Evolutionary conservation across 2,888 invertebrate genomes (phyloP), one percentile per base, ranked within the genome.

Genomic region (Limnephilus auricula): DNA sequence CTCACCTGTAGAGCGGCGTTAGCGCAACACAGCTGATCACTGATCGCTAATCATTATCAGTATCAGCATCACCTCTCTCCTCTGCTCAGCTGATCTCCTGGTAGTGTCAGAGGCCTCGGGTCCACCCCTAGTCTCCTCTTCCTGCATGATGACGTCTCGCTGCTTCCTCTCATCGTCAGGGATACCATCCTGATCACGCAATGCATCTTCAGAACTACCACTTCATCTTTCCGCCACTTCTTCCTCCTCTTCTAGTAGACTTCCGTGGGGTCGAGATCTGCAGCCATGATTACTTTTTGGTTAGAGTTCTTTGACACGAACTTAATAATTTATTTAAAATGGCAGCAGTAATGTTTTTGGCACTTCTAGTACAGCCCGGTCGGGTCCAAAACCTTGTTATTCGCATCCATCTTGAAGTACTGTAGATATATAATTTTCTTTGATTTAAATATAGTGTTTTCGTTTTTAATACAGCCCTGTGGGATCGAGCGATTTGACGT

Each of bases 101-200:
- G 65, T n/a, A 65, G 65, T 9, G 18, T 25, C 37, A 34, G 79
- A 89, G 25, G 40, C 30, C 79, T 30, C 82, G 32, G 50, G 10
- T 31, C 87, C 80, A 18, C 25, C 6, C 15, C 25, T 79, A 79
- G 90, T 92, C 93, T 91, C 87, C 93, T 93, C 89, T 92, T 93
- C 89, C 93, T 87, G 91, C 93, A 93, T 0, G 93, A 93, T 50
- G 93, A 93, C 79, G 93, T 93, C 89, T 93, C 93, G 84, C 93
- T 91, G 92, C 93, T 93, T 31, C 93, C 93, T 30, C 93, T 84
- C 93, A 92, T 92, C 90, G 93, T 92, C 91, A 91, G 79, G 37
- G 92, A 93, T 89, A 92, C 88, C 79, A 92, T 90, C 83, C 93
- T 92, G 84, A 65, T 92, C 80, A 40, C 85, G 86, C 92, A 89